A percentile compares a stretch with the other conserved stretches of the same genome.
Evolutionary conservation across 2,113 vertebrate genomes (phyloP).

Genomic region (Montifringilla adamsi): DNA sequence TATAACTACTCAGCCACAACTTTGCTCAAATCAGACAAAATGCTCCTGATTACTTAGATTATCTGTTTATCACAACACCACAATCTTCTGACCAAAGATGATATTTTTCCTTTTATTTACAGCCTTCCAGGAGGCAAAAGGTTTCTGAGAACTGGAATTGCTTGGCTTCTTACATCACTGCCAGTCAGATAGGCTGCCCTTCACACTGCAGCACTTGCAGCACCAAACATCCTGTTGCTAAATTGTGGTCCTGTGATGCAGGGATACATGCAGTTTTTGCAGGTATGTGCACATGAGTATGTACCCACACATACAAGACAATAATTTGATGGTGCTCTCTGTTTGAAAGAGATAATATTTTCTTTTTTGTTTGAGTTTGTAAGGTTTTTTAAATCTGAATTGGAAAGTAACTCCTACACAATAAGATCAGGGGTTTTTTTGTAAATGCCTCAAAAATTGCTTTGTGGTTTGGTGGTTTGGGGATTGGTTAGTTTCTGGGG

Average conservation of each 20-base stretch:
- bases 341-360: not conserved
- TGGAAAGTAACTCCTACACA: not conserved
- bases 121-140: slow-evolving; percentile 5
- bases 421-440: not conserved
- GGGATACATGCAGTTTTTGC: not conserved
- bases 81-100: not conserved
- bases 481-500: not conserved
- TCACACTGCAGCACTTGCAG: not conserved
- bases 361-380: not conserved
- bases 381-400: not conserved
- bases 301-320: not conserved
- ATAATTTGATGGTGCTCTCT: not conserved
- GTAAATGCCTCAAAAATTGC: not conserved
- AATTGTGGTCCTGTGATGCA: not conserved
- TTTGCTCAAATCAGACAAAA: slow-evolving; percentile 37
- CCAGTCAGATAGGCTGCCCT: not conserved
- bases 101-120: not conserved
- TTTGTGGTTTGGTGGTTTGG: not conserved
- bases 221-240: not conserved
- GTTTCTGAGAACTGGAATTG: not conserved
- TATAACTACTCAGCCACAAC: slow-evolving; percentile 11
- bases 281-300: not conserved
- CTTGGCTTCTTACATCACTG: not conserved
- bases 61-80: slow-evolving; percentile 9
- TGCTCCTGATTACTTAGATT: slow-evolving; percentile 16